Evolutionary conservation across 1,140 invertebrate genomes (phyloP), one percentile per base, ranked within the genome.

Genomic region (Caenorhabditis brenneri): DNA sequence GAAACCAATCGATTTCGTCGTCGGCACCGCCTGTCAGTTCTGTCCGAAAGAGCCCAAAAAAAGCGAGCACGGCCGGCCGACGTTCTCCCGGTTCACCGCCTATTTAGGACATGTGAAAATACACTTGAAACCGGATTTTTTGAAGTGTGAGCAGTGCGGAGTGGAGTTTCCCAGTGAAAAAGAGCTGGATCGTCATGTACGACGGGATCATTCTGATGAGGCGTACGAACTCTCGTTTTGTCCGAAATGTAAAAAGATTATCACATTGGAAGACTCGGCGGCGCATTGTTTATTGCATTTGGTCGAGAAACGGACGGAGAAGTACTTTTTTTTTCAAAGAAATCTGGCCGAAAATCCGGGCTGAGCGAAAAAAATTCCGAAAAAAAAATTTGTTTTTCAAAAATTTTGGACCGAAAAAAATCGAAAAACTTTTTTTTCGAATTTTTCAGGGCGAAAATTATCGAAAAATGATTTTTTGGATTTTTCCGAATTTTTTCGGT

Each of bases 41-140:
- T 58, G 53, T 31, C 31, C 36, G 7, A 42, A 42, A 42, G 22
- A 55, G 3, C 19, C 22, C 2, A n/a, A n/a, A n/a, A n/a, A n/a
- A n/a, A n/a, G n/a, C n/a, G n/a, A n/a, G n/a, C n/a, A n/a, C n/a
- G n/a, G 19, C 42, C 49, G 22, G 1, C 31, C 31, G 4, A 24
- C 7, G 4, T 85, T 81, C 53, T 33, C n/a, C n/a, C 53, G 84
- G 9, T 80, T 74, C 22, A 9, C 79, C 15, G 84, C 79, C 22
- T 82, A 24, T 22, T n/a, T 69, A 19, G 84, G 58, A 15, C 84
- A 85, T 79, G 7, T 85, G 19, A 85, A 53, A 46, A 42, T 42
- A 22, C 84, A 85, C 42, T 22, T 33, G 4, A 53, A 36, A 42
- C 0, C 36, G 2, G 84, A 85, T 33, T 6, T 22, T 31, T 22